Base-by-base conservation (phyloP, 2,888 invertebrate genomes). In the Stratiomys singularior region DNA sequence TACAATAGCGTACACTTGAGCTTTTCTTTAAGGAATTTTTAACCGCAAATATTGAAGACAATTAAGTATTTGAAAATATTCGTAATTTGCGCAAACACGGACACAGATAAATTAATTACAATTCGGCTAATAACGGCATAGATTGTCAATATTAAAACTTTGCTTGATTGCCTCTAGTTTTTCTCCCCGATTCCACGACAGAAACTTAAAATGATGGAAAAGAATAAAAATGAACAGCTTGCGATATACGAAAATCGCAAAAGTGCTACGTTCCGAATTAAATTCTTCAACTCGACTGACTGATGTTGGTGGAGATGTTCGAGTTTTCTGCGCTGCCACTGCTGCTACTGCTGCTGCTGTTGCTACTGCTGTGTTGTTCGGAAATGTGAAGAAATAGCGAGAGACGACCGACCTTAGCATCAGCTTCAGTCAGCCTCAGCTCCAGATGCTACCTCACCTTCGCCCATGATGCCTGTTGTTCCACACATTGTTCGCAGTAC, bases 251-350 rank as follows among this genome's bases (percentile, higher is more conserved):
- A 28, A 11, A 30, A 30, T 21, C 13, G 25, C 18, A 21, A 23
- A 47, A 58, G 18, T 23, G 15, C 60, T 46, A 76, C 67, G 78
- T 78, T 67, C 56, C 78, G 76, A 66, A 25, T 76, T 67, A 76
- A 76, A 67, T 67, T 78, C 76, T 69, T 76, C 66, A 58, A 67
- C 78, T 78, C 78, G 74, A 78, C 78, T 78, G 69, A 44, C 78
- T 15, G 47, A 71, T n/a, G 47, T 25, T 44, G 28, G 47, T 25
- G 28, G 30, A 64, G 64, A 71, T 71, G 47, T 47, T n/a, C 47
- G 28, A 7, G 25, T 46, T 46, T n/a, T 67, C 44, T 44, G 25
- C 37, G 37, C 37, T 37, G 37, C 37, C 9, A 9, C 37, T 37
- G 37, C 37, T 37, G 37, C 9, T 37, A 9, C 37, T 52, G 37